Evolutionary conservation across 2,113 vertebrate species (phyloP).

Genomic region (Corythaixoides concolor): DNA sequence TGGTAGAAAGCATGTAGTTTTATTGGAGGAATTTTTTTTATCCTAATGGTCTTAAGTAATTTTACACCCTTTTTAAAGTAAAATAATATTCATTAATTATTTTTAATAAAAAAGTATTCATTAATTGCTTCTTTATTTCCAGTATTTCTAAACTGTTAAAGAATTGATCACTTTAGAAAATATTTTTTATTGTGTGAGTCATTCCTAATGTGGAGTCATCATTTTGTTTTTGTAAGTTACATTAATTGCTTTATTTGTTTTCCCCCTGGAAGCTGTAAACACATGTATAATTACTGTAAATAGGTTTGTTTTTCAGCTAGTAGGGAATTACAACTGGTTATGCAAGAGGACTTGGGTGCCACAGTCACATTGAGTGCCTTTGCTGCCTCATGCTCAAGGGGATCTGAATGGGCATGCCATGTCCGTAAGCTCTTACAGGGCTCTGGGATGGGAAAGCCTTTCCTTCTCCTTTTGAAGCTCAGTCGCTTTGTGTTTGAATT

Average conservation of each 20-base stretch:
- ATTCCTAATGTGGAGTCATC: neutral
- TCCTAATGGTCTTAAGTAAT: neutral
- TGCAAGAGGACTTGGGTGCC: neutral
- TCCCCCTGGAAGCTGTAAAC: neutral
- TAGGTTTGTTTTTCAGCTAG: neutral
- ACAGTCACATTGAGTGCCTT: neutral
- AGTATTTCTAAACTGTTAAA: neutral
- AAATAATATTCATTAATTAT: neutral
- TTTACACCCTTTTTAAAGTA: neutral
- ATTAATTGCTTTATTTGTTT: neutral
- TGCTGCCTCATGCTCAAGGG: neutral
- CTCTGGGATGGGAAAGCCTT: neutral
- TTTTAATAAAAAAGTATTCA: neutral
- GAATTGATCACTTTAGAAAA: neutral
- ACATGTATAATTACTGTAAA: neutral
- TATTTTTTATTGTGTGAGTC: neutral
- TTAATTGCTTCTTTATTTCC: neutral
- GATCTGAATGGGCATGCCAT: neutral
- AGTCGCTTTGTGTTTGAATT: neutral
- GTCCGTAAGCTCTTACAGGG: neutral
- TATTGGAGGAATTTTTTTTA: neutral
- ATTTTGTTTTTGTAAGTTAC: neutral
- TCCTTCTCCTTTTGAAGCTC: neutral
- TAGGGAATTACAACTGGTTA: neutral
- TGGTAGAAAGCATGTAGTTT: neutral